These are phyloP conservation scores for Drosophila sechellia DNA, from an alignment of 1,140 invertebrate species.

Conservation along the genomic window DNA sequence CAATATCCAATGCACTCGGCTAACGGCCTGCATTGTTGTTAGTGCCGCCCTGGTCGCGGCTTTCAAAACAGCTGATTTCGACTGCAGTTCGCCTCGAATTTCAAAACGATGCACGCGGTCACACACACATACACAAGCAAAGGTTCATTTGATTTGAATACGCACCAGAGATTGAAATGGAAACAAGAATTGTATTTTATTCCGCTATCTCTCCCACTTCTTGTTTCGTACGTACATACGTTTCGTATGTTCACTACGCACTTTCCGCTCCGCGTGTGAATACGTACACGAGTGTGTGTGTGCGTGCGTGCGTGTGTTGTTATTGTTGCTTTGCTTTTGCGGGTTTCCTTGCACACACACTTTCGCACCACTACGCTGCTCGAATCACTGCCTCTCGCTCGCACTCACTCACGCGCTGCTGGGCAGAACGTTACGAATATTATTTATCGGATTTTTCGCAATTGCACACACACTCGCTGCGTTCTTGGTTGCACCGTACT, in stretches of 20 bases:
- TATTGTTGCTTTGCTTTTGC: constrained; percentile 63
- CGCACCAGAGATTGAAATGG: constrained; percentile 42
- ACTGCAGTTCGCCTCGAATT: constrained; percentile 43
- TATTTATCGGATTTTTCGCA: constrained; percentile 46
- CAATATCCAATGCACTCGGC: constrained; percentile 26
- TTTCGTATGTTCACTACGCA: constrained; percentile 40
- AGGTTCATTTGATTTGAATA: constrained; percentile 27
- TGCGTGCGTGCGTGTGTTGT: constrained; percentile 36
- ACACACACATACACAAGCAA: constrained; percentile 25
- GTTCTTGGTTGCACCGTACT: constrained; percentile 56
- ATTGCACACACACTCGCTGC: constrained; percentile 40
- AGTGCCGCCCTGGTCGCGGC: constrained; percentile 29
- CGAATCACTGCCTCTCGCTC: constrained; percentile 50
- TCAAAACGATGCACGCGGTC: constrained; percentile 50
- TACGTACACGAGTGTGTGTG: constrained; percentile 6
- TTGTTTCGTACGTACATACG: not conserved
- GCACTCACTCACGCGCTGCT: constrained; percentile 70
- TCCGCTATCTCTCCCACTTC: constrained; percentile 18
- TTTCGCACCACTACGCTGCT: constrained; percentile 19
- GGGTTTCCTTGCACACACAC: constrained; percentile 59
- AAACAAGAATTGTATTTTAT: constrained; percentile 28
- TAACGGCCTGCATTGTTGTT: constrained; percentile 11
- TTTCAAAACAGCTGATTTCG: constrained; percentile 39
- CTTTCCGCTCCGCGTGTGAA: constrained; percentile 22
- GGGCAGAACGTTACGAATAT: constrained; percentile 74